Base-by-base conservation (phyloP, 2,888 invertebrate species). In the Apamea crenata region DNA sequence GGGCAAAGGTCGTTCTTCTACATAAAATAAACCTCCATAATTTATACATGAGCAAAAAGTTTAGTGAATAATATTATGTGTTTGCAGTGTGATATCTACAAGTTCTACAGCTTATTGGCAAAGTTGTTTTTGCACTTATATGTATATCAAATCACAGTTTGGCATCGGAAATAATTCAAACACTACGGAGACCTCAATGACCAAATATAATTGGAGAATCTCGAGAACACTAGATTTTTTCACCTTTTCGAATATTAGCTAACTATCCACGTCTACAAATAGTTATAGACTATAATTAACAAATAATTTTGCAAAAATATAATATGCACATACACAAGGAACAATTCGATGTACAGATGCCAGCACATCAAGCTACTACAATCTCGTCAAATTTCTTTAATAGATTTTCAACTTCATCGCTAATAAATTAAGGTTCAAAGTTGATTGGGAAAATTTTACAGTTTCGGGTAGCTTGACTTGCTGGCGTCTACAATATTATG, bases 1-100 rank as follows among this genome's bases (percentile, higher is more conserved):
- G 65, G 40, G n/a, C 81, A 81, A 73, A 85, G 72, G 36, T 69
- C 80, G 44, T 50, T 63, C 12, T 40, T 56, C 44, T 56, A 63
- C 14, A 40, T 32, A 68, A 83, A 68, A 36, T 14, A 53, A 44
- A 56, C 12, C 21, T 25, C 25, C 2, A 12, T 61, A 66, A 59
- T 44, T 8, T 72, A 67, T 25, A 18, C 32, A 8, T 18, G n/a
- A 40, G 14, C 44, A 76, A 72, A 74, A 67, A 74, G 16, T 71
- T 61, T n/a, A 0, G 63, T 29, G 65, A 73, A 69, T 63, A 44
- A 67, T 56, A 1, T 66, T 50, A 14, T 78, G 59, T 18, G 40
- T 18, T 21, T 76, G n/a, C 25, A 53, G 18, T 53, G 18, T 32
- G 32, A 53, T 36, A 59, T 70, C 70, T 32, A 25, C 21, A 50